phyloP scores from a whole-genome alignment of 2,888 invertebrate species.

The Petrolisthes cinctipes region DNA sequence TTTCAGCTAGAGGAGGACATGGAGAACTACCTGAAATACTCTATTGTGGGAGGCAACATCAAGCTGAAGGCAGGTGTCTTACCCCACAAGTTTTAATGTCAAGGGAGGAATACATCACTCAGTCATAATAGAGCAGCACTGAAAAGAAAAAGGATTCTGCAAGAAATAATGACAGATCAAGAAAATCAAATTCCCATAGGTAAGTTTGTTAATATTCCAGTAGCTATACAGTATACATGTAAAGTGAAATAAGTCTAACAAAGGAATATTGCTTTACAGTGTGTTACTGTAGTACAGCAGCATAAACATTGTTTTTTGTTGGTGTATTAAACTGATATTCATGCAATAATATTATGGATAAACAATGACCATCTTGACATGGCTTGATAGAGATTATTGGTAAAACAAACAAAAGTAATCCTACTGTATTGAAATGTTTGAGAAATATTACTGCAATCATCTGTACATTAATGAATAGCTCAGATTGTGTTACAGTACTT shows the following conservation, averaged over 20 bases:
- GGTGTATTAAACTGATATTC: background rate
- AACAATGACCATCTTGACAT: background rate
- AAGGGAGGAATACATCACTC: no score
- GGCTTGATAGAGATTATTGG: background rate
- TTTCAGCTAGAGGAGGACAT: background rate
- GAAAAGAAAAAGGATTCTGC: background rate
- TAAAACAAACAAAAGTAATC: background rate
- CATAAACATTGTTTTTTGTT: background rate
- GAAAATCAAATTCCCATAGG: background rate
- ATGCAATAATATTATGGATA: background rate
- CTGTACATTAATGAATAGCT: background rate
- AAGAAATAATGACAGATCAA: background rate
- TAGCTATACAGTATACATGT: background rate
- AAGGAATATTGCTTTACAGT: background rate
- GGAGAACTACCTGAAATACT: background rate
- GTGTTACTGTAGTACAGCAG: background rate
- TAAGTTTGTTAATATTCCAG: background rate
- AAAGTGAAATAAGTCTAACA: background rate
- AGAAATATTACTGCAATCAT: background rate
- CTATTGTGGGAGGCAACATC: background rate
- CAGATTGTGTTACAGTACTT: background rate
- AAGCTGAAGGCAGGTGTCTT: constrained; percentile 1
- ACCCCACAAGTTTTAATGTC: background rate
- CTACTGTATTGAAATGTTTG: background rate
- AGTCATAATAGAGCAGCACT: background rate